Evolutionary conservation across 2,888 invertebrate genomes (phyloP).

Genomic region (Polia nebulosa): DNA sequence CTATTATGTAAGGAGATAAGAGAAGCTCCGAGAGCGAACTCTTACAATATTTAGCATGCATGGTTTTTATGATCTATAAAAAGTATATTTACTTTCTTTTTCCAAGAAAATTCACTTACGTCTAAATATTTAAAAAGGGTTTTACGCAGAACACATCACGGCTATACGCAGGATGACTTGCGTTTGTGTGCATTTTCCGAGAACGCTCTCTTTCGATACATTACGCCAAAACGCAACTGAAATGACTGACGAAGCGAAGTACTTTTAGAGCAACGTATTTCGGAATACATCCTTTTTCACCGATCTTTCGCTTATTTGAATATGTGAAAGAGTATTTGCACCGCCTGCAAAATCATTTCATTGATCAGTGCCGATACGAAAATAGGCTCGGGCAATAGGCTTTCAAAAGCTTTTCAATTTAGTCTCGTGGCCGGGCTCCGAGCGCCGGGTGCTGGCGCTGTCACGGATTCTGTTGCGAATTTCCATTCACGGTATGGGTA

Average conservation of each 20-base stretch:
- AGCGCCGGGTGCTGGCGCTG: constrained; percentile 62
- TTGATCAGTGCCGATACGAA: constrained; percentile 71
- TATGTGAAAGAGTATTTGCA: constrained; percentile 72
- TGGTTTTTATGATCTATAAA: constrained; percentile 79
- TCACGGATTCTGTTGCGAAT: constrained; percentile 64
- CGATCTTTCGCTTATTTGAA: constrained; percentile 43
- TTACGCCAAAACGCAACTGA: constrained; percentile 26
- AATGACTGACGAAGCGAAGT: constrained; percentile 32
- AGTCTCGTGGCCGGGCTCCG: constrained; percentile 56
- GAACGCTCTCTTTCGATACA: constrained; percentile 43
- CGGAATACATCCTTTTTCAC: constrained; percentile 42
- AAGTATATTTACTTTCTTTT: constrained; percentile 72
- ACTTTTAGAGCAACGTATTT: constrained; percentile 50
- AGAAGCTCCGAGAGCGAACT: constrained; percentile 50
- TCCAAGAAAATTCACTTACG: constrained; percentile 71
- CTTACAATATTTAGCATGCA: constrained; percentile 74
- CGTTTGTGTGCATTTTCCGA: constrained; percentile 59
- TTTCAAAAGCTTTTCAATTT: constrained; percentile 77
- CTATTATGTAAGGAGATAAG: constrained; percentile 44
- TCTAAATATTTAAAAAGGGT: constrained; percentile 74
- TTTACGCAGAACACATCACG: constrained; percentile 56
- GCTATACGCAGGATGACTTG: constrained; percentile 64
- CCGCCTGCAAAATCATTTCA: constrained; percentile 74
- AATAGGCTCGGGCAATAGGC: constrained; percentile 72
- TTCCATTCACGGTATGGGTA: constrained; percentile 51